Evolutionary conservation across 2,113 vertebrate species (phyloP).

Genomic region (Aegotheles bennettii): DNA sequence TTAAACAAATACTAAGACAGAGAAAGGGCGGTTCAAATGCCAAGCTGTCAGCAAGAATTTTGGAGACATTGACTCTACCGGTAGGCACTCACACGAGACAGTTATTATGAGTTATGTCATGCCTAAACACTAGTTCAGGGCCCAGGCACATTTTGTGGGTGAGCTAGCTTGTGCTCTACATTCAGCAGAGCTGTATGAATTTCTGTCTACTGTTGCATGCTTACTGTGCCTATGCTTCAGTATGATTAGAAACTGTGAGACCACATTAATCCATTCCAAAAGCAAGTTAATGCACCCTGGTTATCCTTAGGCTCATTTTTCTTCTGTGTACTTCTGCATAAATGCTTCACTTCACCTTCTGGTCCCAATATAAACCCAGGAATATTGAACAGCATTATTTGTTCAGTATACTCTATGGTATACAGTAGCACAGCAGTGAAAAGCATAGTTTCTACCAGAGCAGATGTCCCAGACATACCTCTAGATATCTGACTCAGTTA

Average conservation of each 20-base stretch:
- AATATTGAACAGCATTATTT: not conserved
- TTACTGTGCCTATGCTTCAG: not conserved
- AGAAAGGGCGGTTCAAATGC: not conserved
- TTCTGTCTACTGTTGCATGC: not conserved
- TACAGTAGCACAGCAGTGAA: not conserved
- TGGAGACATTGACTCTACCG: not conserved
- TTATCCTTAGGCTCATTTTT: not conserved
- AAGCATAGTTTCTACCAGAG: not conserved
- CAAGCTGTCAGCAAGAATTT: not conserved
- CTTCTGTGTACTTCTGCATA: not conserved
- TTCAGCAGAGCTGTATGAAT: not conserved
- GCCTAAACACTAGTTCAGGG: not conserved
- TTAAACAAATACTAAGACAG: not conserved
- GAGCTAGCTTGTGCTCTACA: not conserved
- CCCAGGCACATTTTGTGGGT: accelerated
- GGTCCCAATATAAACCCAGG: not conserved
- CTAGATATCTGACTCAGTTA: not conserved
- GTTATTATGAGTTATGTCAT: not conserved
- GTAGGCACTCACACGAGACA: not conserved
- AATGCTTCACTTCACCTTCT: not conserved
- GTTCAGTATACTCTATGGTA: not conserved
- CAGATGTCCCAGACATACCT: not conserved
- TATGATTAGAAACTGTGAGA: not conserved
- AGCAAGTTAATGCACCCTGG: accelerated
- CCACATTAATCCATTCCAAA: not conserved